Conservation (phyloP, 2,797 vertebrate species). For the Uromys caudimaculatus region DNA sequence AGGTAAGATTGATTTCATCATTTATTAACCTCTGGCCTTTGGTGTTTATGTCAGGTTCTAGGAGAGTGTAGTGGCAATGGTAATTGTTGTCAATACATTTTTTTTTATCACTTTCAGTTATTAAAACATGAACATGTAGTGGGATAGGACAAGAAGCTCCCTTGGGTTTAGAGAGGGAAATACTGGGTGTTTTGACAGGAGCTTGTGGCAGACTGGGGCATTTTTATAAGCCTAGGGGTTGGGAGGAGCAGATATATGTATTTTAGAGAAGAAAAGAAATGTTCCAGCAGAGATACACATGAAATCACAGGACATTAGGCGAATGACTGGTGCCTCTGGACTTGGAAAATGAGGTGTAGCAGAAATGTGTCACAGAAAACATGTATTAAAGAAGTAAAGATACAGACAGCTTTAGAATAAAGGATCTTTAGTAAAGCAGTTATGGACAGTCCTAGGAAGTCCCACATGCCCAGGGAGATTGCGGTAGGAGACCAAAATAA, state of each 20-base stretch:
- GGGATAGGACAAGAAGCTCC: neutral
- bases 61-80: neutral
- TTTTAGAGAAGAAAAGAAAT: neutral
- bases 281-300: neutral
- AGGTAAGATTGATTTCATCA: neutral
- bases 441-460: neutral
- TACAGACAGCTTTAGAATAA: neutral
- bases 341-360: neutral
- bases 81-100: neutral
- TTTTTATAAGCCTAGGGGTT: neutral
- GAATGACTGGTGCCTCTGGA: neutral
- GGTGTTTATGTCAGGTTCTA: neutral
- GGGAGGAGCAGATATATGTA: neutral
- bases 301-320: neutral
- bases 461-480: neutral
- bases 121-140: neutral
- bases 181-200: neutral
- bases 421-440: neutral
- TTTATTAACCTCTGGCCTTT: neutral
- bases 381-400: neutral
- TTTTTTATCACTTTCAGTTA: neutral
- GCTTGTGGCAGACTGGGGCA: neutral
- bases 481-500: neutral
- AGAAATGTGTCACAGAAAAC: neutral
- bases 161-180: neutral